Evolutionary conservation across 2,888 invertebrate genomes (phyloP).

Genomic region (Eupithecia insigniata): DNA sequence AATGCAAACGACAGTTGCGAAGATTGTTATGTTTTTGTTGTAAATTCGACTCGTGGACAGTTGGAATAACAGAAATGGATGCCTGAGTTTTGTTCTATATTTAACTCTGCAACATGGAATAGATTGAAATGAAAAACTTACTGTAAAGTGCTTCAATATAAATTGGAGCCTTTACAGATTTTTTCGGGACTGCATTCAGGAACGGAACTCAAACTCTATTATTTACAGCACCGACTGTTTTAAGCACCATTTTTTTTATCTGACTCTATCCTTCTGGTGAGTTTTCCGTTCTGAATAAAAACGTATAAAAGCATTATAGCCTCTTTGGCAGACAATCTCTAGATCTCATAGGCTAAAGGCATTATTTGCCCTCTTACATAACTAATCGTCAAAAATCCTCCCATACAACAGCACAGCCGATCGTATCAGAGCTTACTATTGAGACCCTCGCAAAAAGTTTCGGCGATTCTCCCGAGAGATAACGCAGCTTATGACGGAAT

Average conservation of each 20-base stretch:
- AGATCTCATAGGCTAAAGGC: not conserved
- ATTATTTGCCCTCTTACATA: slow-evolving; percentile 9
- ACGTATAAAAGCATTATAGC: not conserved
- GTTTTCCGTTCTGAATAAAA: not conserved
- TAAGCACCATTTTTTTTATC: too few relatives aligned
- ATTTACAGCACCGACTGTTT: too few relatives aligned
- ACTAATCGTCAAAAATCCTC: slow-evolving; percentile 6
- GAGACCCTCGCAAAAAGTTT: slow-evolving; percentile 63
- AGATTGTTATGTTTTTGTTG: slow-evolving; percentile 65
- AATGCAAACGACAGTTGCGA: slow-evolving; percentile 73
- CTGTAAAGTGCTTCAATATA: not conserved
- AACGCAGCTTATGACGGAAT: slow-evolving; percentile 48
- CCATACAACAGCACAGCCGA: slow-evolving; percentile 47
- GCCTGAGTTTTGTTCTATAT: slow-evolving; percentile 4
- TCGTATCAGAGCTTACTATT: slow-evolving; percentile 66
- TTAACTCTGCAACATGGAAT: slow-evolving; percentile 2
- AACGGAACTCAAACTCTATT: not conserved
- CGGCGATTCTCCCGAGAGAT: slow-evolving; percentile 65
- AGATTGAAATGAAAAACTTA: not conserved
- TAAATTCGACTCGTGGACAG: slow-evolving; percentile 72
- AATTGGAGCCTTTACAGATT: not conserved
- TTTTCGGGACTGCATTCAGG: not conserved
- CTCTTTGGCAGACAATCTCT: not conserved
- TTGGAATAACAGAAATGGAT: slow-evolving; percentile 64
- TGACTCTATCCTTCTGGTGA: not conserved